phyloP scores from a whole-genome alignment of 2,888 invertebrate genomes.

The Andrena flavipes region DNA sequence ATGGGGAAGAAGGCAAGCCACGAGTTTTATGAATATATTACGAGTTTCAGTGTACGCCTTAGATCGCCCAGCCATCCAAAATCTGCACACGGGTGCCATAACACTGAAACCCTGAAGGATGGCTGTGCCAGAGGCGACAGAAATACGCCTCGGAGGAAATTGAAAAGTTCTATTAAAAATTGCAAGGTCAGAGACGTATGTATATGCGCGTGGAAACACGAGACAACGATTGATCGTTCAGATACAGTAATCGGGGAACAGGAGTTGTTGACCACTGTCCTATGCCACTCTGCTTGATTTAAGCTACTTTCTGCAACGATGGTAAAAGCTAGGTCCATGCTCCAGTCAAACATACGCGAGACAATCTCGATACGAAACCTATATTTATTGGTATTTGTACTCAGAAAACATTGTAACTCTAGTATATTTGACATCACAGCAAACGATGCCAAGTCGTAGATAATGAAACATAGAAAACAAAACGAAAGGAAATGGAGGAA shows the following conservation, averaged over 20 bases:
- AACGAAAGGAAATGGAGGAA: too few species aligned
- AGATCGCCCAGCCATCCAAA: conserved; percentile 65
- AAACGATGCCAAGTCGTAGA: too few species aligned
- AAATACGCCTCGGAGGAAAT: conserved; percentile 62
- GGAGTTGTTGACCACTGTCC: background rate
- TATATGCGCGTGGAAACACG: conserved; percentile 34
- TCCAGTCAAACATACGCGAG: background rate
- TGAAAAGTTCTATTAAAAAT: conserved; percentile 75
- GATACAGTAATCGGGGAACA: conserved; percentile 21
- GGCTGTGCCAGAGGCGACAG: conserved; percentile 26
- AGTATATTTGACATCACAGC: too few species aligned
- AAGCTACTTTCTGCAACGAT: background rate
- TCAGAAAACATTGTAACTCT: too few species aligned
- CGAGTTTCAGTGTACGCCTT: conserved; percentile 65
- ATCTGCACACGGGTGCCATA: conserved; percentile 66
- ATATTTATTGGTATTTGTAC: too few species aligned
- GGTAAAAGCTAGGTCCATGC: conserved; percentile 1
- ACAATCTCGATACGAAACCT: too few species aligned
- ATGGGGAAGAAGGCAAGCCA: conserved; percentile 41
- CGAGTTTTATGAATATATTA: conserved; percentile 75
- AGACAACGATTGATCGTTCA: conserved; percentile 60
- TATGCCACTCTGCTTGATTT: conserved; percentile 26
- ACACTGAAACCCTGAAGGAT: conserved; percentile 59
- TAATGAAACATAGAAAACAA: too few species aligned
- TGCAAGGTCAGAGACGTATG: conserved; percentile 44